Percentiles rank a stretch among this genome's conserved stretches.
Evolutionary conservation across 2,113 vertebrate genomes (phyloP).

Genomic region (Pipra filicauda): DNA sequence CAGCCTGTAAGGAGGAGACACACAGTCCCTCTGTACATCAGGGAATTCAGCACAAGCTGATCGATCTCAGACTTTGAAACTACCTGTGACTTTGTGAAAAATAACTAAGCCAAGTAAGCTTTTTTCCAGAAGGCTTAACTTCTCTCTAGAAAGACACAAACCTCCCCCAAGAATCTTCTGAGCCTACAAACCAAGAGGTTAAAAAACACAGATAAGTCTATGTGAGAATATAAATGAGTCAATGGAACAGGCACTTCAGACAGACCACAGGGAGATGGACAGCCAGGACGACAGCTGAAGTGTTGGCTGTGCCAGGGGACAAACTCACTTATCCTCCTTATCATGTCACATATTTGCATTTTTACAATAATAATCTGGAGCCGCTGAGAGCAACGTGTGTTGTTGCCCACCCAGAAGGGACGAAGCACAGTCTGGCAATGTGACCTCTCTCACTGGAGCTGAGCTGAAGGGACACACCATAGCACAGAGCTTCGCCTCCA

Average conservation of each 20-base stretch:
- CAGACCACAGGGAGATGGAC: background rate
- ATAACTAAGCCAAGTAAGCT: background rate
- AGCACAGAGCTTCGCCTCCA: background rate
- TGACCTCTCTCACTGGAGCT: background rate
- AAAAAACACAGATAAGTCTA: background rate
- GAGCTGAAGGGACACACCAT: background rate
- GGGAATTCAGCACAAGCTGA: background rate
- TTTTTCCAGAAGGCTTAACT: background rate
- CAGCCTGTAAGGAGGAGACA: background rate
- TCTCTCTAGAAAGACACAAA: background rate
- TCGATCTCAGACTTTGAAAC: background rate
- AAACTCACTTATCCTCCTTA: background rate
- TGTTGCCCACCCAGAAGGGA: slow-evolving; percentile 52
- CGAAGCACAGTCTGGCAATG: background rate
- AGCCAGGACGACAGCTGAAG: slow-evolving; percentile 9
- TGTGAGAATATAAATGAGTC: background rate
- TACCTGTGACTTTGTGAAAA: background rate
- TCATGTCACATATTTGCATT: slow-evolving; percentile 1
- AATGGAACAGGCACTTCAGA: background rate
- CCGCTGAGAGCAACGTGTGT: background rate
- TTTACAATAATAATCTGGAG: background rate
- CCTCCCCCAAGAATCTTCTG: background rate
- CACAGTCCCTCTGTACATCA: background rate
- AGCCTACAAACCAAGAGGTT: background rate
- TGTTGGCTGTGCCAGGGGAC: slow-evolving; percentile 1